phyloP scores from a whole-genome alignment of 1,140 invertebrate species.

The Drosophila ambigua region DNA sequence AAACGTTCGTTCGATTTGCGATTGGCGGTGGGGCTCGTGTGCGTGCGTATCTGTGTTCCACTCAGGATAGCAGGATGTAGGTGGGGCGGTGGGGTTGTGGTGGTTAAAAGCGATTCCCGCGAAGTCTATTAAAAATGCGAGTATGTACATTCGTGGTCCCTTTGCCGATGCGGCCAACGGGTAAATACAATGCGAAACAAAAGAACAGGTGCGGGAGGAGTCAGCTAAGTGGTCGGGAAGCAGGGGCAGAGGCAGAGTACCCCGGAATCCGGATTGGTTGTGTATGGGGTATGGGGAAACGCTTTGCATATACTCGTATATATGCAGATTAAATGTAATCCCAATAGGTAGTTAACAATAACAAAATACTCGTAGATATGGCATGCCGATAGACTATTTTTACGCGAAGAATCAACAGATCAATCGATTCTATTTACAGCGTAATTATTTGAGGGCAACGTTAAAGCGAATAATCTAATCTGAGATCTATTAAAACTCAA shows the following conservation, averaged over 20 bases:
- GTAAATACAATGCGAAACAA: constrained; percentile 34
- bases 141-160: constrained; percentile 44
- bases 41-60: constrained; percentile 10
- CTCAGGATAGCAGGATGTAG: not conserved
- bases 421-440: too few relatives aligned
- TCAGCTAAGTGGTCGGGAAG: not conserved
- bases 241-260: not conserved
- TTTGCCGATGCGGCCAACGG: constrained; percentile 35
- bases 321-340: too few relatives aligned
- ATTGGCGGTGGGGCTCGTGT: not conserved
- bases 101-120: constrained; percentile 21
- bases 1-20: constrained; percentile 51
- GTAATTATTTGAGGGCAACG: too few relatives aligned
- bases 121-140: constrained; percentile 70
- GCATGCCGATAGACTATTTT: too few relatives aligned
- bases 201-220: not conserved
- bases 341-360: too few relatives aligned
- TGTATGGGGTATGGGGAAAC: too few relatives aligned
- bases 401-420: too few relatives aligned
- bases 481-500: too few relatives aligned
- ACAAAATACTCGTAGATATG: too few relatives aligned
- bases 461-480: too few relatives aligned
- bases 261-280: too few relatives aligned
- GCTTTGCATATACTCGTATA: too few relatives aligned
- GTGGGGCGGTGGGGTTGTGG: not conserved